Percentiles rank a stretch among this genome's conserved stretches.
phyloP scores from a whole-genome alignment of 2,888 invertebrate species.

The Ophion ellenae region DNA sequence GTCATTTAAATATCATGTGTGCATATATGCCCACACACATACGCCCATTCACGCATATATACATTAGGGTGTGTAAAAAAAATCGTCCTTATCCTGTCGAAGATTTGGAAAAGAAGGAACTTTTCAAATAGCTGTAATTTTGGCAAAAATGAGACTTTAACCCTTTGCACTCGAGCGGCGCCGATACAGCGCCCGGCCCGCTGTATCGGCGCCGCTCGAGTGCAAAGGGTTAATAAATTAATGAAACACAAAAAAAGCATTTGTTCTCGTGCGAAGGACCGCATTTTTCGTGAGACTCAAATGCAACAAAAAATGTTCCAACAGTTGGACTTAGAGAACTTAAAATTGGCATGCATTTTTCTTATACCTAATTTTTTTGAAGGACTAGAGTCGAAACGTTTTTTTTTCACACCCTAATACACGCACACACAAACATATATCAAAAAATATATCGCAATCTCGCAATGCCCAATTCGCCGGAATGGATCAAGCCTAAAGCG shows the following conservation, averaged over 20 bases:
- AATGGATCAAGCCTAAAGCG: conserved; percentile 59
- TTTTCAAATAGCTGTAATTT: not conserved
- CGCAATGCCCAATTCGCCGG: conserved; percentile 54
- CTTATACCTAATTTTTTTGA: not conserved
- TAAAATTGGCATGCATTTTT: too few relatives aligned
- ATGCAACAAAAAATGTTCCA: not conserved
- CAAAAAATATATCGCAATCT: conserved; percentile 66
- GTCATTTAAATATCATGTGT: conserved; percentile 44
- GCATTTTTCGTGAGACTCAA: not conserved
- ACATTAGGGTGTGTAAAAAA: conserved; percentile 8
- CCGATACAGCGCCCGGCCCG: too few relatives aligned
- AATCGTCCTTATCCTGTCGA: not conserved
- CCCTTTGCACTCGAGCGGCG: too few relatives aligned
- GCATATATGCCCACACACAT: conserved; percentile 37
- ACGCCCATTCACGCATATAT: conserved; percentile 4
- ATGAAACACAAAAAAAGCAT: too few relatives aligned
- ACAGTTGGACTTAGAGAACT: not conserved
- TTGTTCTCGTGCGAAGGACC: too few relatives aligned
- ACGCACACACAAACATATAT: conserved; percentile 34
- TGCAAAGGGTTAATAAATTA: too few relatives aligned
- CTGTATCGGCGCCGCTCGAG: too few relatives aligned
- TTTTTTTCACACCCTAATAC: not conserved
- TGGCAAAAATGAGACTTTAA: not conserved
- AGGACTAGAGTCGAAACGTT: not conserved
- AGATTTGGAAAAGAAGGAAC: not conserved